Evolutionary conservation across 2,113 vertebrate genomes (phyloP).

Genomic region (Plectropomus leopardus): DNA sequence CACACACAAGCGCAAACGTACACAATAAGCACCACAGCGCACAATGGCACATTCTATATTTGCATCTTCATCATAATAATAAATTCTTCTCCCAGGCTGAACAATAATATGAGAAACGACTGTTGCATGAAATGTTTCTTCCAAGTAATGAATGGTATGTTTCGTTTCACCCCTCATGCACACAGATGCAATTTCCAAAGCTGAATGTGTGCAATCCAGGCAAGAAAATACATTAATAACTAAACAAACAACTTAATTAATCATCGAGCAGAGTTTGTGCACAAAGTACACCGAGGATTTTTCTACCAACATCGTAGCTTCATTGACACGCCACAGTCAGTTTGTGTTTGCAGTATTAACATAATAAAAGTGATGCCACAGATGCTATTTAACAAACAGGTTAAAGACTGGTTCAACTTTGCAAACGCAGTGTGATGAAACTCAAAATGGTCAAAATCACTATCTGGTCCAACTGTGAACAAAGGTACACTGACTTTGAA

Average conservation of each 20-base stretch:
- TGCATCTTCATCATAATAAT: constrained; percentile 52
- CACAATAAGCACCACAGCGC: not conserved
- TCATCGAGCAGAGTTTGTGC: not conserved
- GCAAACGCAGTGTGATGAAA: too few relatives aligned
- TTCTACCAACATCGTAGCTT: not conserved
- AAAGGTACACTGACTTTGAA: not conserved
- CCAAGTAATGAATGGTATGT: constrained; percentile 34
- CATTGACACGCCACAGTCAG: not conserved
- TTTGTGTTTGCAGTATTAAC: not conserved
- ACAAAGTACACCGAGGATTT: not conserved
- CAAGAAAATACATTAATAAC: not conserved
- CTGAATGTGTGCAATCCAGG: constrained; percentile 7
- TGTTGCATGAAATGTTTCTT: constrained; percentile 51
- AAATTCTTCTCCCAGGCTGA: constrained; percentile 41
- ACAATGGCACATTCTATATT: constrained; percentile 61
- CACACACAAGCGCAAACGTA: constrained; percentile 15
- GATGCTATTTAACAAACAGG: too few relatives aligned
- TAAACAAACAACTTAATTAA: not conserved
- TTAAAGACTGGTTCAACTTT: not conserved
- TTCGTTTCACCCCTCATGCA: constrained; percentile 1
- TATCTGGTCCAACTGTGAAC: not conserved
- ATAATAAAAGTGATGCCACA: too few relatives aligned
- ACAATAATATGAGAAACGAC: constrained; percentile 42
- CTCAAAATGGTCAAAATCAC: too few relatives aligned
- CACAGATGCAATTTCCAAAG: not conserved